Conservation (phyloP, 2,113 vertebrate species). For the Lophius piscatorius region DNA sequence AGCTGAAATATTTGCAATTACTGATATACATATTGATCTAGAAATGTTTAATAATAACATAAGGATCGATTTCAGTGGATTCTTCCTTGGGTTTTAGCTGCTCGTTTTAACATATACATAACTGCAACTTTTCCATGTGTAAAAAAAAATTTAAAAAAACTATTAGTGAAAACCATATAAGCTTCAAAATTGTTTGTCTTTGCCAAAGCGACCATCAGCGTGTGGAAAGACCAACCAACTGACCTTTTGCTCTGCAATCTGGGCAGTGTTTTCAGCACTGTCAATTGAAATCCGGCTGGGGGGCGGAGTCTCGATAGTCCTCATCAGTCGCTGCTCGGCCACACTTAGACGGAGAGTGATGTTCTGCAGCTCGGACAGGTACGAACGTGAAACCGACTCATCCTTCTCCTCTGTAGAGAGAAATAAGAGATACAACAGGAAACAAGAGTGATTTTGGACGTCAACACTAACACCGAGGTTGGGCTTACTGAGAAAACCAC, state of each 20-base stretch:
- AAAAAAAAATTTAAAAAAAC: too few species aligned
- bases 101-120: too few species aligned
- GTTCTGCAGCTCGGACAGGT: constrained; percentile 89
- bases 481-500: too few species aligned
- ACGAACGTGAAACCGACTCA: constrained; percentile 86
- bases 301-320: constrained; percentile 80
- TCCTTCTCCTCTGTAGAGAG: constrained; percentile 91
- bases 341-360: constrained; percentile 86
- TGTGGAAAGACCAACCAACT: constrained; percentile 59
- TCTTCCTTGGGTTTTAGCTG: too few species aligned
- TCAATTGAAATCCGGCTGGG: constrained; percentile 75
- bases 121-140: too few species aligned
- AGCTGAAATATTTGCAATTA: too few species aligned
- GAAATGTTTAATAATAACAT: neutral
- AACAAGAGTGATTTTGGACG: neutral
- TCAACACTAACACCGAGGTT: neutral
- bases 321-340: constrained; percentile 86
- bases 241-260: constrained; percentile 92
- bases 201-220: too few species aligned
- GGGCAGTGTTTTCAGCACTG: constrained; percentile 78
- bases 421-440: neutral
- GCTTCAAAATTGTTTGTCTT: too few species aligned
- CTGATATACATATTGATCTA: neutral
- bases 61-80: neutral
- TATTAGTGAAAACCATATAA: too few species aligned